A percentile compares a stretch with the other conserved stretches of the same genome.
Conservation (phyloP, 2,888 invertebrate genomes). For the Xanthorhoe spadicearia region DNA sequence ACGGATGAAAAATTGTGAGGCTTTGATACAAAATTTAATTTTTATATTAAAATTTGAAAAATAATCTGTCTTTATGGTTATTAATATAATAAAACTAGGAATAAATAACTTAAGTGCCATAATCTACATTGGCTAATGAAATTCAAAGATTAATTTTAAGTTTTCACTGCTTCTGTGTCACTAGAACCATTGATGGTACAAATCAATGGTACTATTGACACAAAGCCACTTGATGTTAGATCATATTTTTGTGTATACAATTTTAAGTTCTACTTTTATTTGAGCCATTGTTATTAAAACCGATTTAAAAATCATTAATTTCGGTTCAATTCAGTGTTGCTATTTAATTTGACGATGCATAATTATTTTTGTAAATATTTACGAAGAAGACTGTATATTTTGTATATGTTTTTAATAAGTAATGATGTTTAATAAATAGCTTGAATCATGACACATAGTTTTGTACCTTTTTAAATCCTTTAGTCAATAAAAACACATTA, state of each 20-base stretch:
- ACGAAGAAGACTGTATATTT: slow-evolving; percentile 81
- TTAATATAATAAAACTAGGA: neutral
- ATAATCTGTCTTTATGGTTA: neutral
- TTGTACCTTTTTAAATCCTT: neutral
- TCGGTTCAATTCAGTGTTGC: neutral
- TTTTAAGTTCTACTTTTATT: neutral
- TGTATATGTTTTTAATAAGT: slow-evolving; percentile 60
- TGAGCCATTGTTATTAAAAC: neutral
- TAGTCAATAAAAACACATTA: neutral
- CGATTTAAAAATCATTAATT: neutral
- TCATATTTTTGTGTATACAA: neutral
- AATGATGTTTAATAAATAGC: slow-evolving; percentile 29
- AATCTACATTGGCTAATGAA: slow-evolving; percentile 37
- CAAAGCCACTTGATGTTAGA: neutral
- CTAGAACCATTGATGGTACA: too few species aligned
- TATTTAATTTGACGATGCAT: slow-evolving; percentile 7
- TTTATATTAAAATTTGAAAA: neutral
- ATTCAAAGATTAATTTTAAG: slow-evolving; percentile 40
- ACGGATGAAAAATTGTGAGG: slow-evolving; percentile 19
- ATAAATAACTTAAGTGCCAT: slow-evolving; percentile 33
- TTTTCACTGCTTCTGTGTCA: neutral
- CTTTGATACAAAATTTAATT: slow-evolving; percentile 19
- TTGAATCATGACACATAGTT: neutral
- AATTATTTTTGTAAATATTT: slow-evolving; percentile 66
- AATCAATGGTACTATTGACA: too few species aligned